Evolutionary conservation across 2,113 vertebrate species (phyloP), one percentile per base, ranked within the genome.

Genomic region (Semnornis frantzii): DNA sequence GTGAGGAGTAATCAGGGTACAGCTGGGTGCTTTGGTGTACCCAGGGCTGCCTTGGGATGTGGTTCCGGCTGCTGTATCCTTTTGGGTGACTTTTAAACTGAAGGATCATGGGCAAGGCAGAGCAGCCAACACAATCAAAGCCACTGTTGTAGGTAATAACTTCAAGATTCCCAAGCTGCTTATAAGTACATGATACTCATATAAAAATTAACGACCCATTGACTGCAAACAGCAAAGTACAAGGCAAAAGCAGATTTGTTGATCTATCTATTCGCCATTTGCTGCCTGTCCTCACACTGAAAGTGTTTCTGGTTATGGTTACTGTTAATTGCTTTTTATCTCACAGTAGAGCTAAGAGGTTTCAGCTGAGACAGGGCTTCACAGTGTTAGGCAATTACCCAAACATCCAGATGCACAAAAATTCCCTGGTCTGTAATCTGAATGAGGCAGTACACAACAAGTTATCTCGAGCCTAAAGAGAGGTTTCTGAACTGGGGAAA

Each of bases 261-360:
- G 95, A 86, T 93, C 55, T 65, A 60, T 92, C 76, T 89, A 50
- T 89, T 91, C 89, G 75, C 94, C 31, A 23, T 93, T 95, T 87
- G 76, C 75, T 95, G 92, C 71, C 46, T 66, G 79, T 85, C 69
- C 85, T 94, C 85, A 44, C 33, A 1, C 85, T 87, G 39, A 52
- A 91, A 93, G 85, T 58, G 82, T 70, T 95, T 94, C 94, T 93
- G 89, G 79, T 95, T 95, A 94, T 92, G 54, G 88, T 84, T 94
- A 62, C 80, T 94, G 92, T 94, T 95, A 96, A 96, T 96, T 95
- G 93, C 85, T 78, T 92, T 94, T 94, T 90, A 54, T 91, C 91
- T 91, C 87, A 57, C 33, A 74, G 68, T n/a, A 73, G 57, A 90
- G 89, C 78, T 82, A 82, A 86, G 87, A 89, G 85, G 75, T 76